Percentiles rank a stretch among this genome's conserved stretches.
Evolutionary conservation across 2,113 vertebrate species (phyloP).

Genomic region (Silurus asotus): DNA sequence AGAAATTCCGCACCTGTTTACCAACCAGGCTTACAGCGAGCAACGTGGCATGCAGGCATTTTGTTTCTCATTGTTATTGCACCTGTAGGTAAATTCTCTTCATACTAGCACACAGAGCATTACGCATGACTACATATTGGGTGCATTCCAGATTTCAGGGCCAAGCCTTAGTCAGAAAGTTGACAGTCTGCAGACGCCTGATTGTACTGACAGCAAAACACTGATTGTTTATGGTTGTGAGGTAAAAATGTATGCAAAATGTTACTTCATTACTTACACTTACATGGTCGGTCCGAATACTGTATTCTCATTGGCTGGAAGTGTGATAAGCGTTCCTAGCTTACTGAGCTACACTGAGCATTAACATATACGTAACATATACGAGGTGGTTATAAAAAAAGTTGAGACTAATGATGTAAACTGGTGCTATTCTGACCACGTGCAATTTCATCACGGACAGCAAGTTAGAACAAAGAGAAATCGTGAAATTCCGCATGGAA

Average conservation of each 20-base stretch:
- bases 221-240: background rate
- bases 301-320: no score
- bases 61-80: slow-evolving; percentile 11
- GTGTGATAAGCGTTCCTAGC: no score
- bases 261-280: background rate
- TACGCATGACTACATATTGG: slow-evolving; percentile 26
- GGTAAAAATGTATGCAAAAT: background rate
- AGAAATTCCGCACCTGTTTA: slow-evolving; percentile 5
- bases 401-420: no score
- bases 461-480: no score
- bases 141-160: slow-evolving; percentile 40
- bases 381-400: no score
- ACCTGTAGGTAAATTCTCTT: slow-evolving; percentile 61
- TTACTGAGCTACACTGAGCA: no score
- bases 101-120: slow-evolving; percentile 45
- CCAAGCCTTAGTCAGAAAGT: slow-evolving; percentile 35
- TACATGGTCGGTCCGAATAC: no score
- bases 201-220: background rate
- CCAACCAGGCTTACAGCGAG: background rate
- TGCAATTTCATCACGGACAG: no score
- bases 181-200: background rate
- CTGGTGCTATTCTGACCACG: no score
- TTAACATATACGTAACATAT: no score
- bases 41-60: background rate
- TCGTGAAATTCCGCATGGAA: no score